A percentile compares a stretch with the other conserved stretches of the same genome.
Evolutionary conservation across 35 echinoderm and acorn worm genomes (phyloP).

Genomic region (Patiria miniata): DNA sequence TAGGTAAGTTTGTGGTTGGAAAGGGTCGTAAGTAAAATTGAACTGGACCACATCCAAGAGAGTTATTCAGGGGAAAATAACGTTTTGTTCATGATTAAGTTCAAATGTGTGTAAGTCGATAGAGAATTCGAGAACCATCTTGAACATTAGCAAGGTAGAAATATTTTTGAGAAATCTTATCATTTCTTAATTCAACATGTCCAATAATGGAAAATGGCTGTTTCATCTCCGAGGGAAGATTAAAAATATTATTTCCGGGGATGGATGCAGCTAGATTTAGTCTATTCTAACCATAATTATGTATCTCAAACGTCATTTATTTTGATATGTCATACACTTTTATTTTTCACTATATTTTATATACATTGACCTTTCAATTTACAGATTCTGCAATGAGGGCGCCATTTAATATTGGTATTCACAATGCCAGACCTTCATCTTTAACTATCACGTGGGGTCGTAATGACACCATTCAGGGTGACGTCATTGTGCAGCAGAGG

Average conservation of each 20-base stretch:
- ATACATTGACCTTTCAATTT: neutral
- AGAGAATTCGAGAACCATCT: neutral
- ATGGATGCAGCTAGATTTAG: too few species aligned
- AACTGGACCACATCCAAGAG: too few species aligned
- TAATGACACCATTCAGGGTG: slow-evolving; percentile 1
- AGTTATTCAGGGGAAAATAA: too few species aligned
- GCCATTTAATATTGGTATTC: slow-evolving; percentile 81
- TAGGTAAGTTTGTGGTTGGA: slow-evolving; percentile 51
- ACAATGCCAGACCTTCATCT: slow-evolving; percentile 59
- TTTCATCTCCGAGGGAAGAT: too few species aligned
- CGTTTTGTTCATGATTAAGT: too few species aligned
- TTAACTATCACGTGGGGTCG: slow-evolving; percentile 63
- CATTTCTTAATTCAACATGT: too few species aligned
- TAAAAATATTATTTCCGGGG: too few species aligned
- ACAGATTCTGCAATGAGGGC: slow-evolving; percentile 60
- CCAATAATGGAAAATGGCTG: too few species aligned
- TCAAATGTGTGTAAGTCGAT: neutral
- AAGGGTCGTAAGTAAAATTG: too few species aligned
- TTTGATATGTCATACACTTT: neutral
- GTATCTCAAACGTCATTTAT: too few species aligned
- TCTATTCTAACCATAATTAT: too few species aligned
- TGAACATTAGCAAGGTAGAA: neutral
- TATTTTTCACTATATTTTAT: neutral
- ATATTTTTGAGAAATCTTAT: too few species aligned
- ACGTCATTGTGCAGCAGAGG: neutral